Evolutionary conservation across 1,140 invertebrate genomes (phyloP), one percentile per base, ranked within the genome.

Genomic region (Macrotrachela quadricornifera): DNA sequence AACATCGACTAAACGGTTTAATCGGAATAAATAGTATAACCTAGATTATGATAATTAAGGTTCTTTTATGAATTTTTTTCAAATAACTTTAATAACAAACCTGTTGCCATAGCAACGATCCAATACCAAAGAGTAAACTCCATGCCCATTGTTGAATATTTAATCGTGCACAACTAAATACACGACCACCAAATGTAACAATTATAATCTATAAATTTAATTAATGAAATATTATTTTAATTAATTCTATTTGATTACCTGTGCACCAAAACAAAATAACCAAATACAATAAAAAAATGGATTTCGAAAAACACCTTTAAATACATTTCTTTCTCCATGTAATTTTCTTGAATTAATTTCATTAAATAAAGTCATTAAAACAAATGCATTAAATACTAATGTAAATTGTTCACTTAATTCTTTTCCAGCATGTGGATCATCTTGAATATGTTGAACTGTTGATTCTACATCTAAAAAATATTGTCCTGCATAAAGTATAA

Each of bases 311-410:
- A 99, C 80, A 45, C 68, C 67, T 46, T 57, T 77, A 73, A 96
- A 90, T 60, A 99, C 83, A 73, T 99, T 96, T 62, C 92, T 76
- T 74, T 97, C 88, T 53, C 91, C 91, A 74, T 97, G 92, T 64
- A 99, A 96, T 79, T 97, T 97, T 60, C 92, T 77, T 45, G 91
- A 86, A 75, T 97, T 99, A 65, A 99, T 88, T 76, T 97, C 92
- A 77, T 97, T 99, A 75, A 95, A 97, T 40, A 99, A 75, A 18
- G 92, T 99, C 92, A 97, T 99, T 85, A 97, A 91, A 47, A 99
- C 92, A 74, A 99, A 97, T 17, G 88, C 85, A 73, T 99, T 99
- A 75, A 99, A 99, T 64, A 97, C 94, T 62, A 97, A 82, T 10
- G 92, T 99, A 73, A 96, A 96, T 74, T 99, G 92, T 72, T 87